A percentile compares a stretch with the other conserved stretches of the same genome.
Evolutionary conservation across 2,888 invertebrate genomes (phyloP).

Genomic region (Tenodera sinensis): DNA sequence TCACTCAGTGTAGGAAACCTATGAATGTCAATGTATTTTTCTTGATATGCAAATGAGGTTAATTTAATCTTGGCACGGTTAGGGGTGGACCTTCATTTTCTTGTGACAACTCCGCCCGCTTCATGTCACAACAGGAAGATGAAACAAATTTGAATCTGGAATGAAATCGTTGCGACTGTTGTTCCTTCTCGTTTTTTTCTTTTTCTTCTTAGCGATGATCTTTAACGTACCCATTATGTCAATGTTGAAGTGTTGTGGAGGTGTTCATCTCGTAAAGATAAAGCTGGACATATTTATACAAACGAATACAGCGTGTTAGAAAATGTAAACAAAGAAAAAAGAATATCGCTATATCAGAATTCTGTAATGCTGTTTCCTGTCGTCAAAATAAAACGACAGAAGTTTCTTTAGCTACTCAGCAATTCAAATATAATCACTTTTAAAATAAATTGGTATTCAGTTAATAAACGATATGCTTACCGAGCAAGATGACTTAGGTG

Average conservation of each 20-base stretch:
- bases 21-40: constrained; percentile 12
- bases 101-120: constrained; percentile 11
- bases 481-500: no score
- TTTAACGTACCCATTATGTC: not conserved
- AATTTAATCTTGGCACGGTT: not conserved
- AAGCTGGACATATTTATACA: not conserved
- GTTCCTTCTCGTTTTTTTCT: not conserved
- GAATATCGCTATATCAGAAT: not conserved
- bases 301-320: not conserved
- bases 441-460: no score
- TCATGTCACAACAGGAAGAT: not conserved
- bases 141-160: not conserved
- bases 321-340: not conserved
- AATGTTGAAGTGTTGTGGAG: not conserved
- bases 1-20: not conserved
- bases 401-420: no score
- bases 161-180: not conserved
- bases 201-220: not conserved
- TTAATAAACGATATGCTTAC: no score
- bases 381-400: no score
- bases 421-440: no score
- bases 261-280: not conserved
- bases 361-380: no score
- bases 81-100: not conserved
- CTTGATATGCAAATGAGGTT: constrained; percentile 12